Conservation (phyloP, 2,888 invertebrate species). For the Phaonia tiefii region DNA sequence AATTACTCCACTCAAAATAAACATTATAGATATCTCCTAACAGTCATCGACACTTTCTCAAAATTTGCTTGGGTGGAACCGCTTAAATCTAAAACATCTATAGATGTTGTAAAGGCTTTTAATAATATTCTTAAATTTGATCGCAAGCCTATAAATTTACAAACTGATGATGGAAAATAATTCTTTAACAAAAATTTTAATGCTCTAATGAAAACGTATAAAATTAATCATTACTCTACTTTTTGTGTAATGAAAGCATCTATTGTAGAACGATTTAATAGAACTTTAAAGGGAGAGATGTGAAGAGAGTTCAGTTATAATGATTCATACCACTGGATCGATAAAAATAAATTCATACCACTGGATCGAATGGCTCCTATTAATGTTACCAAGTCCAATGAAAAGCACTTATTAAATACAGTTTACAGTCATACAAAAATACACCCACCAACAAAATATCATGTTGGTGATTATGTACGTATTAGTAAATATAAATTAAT, state of each 20-base stretch:
- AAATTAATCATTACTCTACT: constrained; percentile 32
- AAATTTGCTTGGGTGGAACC: constrained; percentile 45
- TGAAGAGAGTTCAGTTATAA: not conserved
- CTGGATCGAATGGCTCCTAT: constrained; percentile 17
- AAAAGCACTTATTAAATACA: not conserved
- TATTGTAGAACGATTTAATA: not conserved
- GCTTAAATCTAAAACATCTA: not conserved
- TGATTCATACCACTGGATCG: constrained; percentile 10
- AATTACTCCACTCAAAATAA: constrained; percentile 20
- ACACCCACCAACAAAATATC: not conserved
- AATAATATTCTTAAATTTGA: constrained; percentile 44
- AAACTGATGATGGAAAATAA: constrained; percentile 38
- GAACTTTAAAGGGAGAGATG: not conserved
- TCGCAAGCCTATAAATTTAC: constrained; percentile 7
- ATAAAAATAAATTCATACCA: not conserved
- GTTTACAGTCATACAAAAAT: not conserved
- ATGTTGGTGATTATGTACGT: constrained; percentile 7
- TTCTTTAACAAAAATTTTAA: constrained; percentile 19
- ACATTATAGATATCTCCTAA: constrained; percentile 4
- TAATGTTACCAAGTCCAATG: not conserved
- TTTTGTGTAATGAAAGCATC: constrained; percentile 16
- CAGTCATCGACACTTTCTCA: constrained; percentile 28
- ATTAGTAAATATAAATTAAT: constrained; percentile 10
- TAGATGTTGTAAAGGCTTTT: constrained; percentile 29
- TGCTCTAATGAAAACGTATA: not conserved